Conservation (phyloP, 1,140 invertebrate species). For the Adelges cooleyi region DNA sequence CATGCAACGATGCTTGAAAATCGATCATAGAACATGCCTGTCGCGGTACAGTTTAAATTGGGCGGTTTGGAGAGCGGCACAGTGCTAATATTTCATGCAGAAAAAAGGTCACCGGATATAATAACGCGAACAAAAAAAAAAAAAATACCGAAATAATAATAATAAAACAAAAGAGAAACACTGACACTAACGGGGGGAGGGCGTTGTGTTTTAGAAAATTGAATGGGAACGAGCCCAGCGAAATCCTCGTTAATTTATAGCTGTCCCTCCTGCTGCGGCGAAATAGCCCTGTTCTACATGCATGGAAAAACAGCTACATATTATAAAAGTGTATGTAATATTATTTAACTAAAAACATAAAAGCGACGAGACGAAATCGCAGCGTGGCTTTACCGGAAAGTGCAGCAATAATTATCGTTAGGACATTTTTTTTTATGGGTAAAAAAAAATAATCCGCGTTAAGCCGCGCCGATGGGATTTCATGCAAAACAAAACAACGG, state of each 20-base stretch:
- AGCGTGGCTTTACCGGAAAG: conserved; percentile 1
- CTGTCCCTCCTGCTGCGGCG: not conserved
- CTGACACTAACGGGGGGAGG: not conserved
- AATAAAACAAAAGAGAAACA: conserved; percentile 25
- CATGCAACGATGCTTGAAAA: not conserved
- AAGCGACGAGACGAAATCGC: not conserved
- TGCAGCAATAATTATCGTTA: conserved; percentile 15
- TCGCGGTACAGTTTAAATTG: not conserved
- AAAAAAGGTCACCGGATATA: conserved; percentile 8
- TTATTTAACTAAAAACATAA: not conserved
- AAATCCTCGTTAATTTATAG: conserved; percentile 28
- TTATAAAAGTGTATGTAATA: conserved; percentile 18
- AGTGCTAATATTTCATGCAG: not conserved
- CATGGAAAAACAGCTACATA: conserved; percentile 13
- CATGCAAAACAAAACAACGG: not conserved
- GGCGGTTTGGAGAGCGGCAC: too few species aligned
- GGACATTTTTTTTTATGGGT: not conserved
- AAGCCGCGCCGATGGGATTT: not conserved
- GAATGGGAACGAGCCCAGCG: conserved; percentile 17
- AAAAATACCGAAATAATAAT: conserved; percentile 3
- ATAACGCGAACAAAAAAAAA: not conserved
- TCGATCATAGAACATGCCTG: not conserved
- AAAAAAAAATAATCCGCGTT: conserved; percentile 17
- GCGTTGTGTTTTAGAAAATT: conserved; percentile 27
- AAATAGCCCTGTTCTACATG: conserved; percentile 12